These are phyloP conservation scores for Diabrotica undecimpunctata DNA, from an alignment of 1,140 invertebrate genomes.

Conservation along the genomic window DNA sequence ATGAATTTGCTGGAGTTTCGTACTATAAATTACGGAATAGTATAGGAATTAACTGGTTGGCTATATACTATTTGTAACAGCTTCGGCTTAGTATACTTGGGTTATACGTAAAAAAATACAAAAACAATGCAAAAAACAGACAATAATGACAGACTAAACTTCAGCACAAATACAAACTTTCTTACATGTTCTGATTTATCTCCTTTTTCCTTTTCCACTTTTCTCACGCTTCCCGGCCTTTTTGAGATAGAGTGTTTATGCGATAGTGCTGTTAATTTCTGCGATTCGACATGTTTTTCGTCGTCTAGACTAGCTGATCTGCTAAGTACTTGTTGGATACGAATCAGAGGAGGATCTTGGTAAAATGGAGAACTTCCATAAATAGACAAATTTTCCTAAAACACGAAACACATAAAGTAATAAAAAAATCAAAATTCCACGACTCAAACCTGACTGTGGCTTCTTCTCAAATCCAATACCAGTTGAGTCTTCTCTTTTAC, in stretches of 20 bases:
- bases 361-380: constrained; percentile 28
- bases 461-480: constrained; percentile 54
- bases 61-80: too few relatives aligned
- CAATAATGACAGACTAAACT: too few relatives aligned
- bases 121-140: neutral
- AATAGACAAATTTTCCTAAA: constrained; percentile 36
- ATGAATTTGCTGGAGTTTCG: too few relatives aligned
- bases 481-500: constrained; percentile 43
- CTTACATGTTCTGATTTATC: constrained; percentile 11
- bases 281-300: neutral
- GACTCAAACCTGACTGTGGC: constrained; percentile 52
- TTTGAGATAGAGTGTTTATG: neutral
- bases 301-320: constrained; percentile 31
- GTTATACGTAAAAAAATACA: too few relatives aligned
- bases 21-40: too few relatives aligned
- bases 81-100: too few relatives aligned
- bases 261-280: neutral
- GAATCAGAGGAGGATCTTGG: constrained; percentile 34
- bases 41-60: too few relatives aligned
- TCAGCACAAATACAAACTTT: too few relatives aligned
- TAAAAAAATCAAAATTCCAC: neutral
- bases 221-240: constrained; percentile 17
- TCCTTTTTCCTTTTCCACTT: constrained; percentile 1
- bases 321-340: constrained; percentile 35
- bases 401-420: too few relatives aligned